Evolutionary conservation across 2,113 vertebrate genomes (phyloP).

Genomic region (Pardalotus punctatus): DNA sequence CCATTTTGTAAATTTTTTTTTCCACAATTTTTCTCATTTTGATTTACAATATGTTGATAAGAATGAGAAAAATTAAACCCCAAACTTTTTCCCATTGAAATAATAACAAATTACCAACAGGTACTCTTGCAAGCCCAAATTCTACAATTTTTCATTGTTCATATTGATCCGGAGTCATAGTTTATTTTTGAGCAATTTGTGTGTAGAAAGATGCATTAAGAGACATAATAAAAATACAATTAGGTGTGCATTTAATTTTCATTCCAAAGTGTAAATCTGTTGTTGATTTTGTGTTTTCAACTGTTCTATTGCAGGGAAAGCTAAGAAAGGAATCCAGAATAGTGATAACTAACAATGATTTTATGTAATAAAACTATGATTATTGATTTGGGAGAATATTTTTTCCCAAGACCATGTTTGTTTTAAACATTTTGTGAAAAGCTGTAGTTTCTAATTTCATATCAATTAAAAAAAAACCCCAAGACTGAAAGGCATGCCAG

Average conservation of each 20-base stretch:
- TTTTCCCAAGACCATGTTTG: neutral
- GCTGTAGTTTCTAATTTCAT: neutral
- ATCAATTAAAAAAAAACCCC: rapidly evolving
- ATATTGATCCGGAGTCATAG: neutral
- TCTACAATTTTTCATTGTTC: neutral
- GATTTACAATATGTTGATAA: slow-evolving; percentile 3
- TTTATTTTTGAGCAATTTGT: neutral
- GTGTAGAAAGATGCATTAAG: neutral
- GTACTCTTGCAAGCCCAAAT: neutral
- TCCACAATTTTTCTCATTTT: neutral
- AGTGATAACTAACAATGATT: neutral
- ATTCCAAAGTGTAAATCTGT: neutral
- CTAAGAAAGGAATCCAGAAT: neutral
- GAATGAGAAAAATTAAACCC: neutral
- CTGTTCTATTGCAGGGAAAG: neutral
- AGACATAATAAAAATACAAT: neutral
- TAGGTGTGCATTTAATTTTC: neutral
- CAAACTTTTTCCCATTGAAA: neutral
- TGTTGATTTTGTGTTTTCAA: neutral
- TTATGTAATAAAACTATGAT: neutral
- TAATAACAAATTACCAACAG: neutral
- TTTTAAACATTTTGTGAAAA: neutral
- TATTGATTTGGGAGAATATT: neutral
- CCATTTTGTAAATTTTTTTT: neutral
- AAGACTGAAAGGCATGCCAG: neutral